Conservation (phyloP, 2,113 vertebrate species). For the Apteryx mantelli region DNA sequence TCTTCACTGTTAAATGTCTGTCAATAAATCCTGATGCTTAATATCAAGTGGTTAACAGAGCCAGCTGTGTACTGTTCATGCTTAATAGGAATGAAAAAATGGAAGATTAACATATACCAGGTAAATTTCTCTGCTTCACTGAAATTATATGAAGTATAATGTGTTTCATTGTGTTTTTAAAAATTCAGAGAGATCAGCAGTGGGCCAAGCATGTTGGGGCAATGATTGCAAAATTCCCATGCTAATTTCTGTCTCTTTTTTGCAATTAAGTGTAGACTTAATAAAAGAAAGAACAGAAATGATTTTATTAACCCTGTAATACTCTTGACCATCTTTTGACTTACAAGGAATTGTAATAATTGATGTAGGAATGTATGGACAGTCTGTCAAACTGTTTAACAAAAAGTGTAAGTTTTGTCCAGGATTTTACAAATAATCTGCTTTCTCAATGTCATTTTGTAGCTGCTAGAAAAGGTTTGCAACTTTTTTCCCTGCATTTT, state of each 20-base stretch:
- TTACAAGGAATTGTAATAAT: slow-evolving; percentile 5
- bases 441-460: background rate
- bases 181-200: background rate
- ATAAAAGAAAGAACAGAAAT: background rate
- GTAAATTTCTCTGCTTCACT: background rate
- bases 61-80: background rate
- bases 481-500: slow-evolving; percentile 12
- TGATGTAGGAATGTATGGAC: background rate
- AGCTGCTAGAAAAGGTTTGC: background rate
- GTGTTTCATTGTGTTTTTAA: background rate
- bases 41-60: background rate
- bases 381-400: slow-evolving; percentile 2
- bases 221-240: background rate
- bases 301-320: slow-evolving; percentile 14
- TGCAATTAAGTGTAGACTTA: background rate
- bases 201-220: background rate
- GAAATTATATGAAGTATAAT: background rate
- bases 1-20: slow-evolving; percentile 21
- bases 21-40: slow-evolving; percentile 17
- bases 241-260: background rate
- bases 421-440: slow-evolving; percentile 17
- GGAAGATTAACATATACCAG: background rate
- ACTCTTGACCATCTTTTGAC: slow-evolving; percentile 26
- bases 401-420: background rate
- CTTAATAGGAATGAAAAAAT: background rate